Percentiles rank a stretch among this genome's conserved stretches.
These are phyloP conservation scores for Hymenopus coronatus DNA, from an alignment of 2,888 invertebrate genomes.

Conservation along the genomic window DNA sequence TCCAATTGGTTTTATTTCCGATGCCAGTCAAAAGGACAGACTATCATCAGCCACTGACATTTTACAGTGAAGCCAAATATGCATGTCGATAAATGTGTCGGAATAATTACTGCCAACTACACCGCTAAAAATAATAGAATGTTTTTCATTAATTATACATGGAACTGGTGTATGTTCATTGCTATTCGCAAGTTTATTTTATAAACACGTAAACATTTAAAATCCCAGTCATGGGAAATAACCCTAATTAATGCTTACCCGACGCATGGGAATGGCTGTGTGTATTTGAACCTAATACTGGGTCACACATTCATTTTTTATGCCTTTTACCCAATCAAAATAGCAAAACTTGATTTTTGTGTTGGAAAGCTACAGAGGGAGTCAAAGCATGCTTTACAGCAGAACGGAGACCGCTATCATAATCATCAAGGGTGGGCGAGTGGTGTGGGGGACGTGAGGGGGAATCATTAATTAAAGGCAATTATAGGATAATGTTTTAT, in stretches of 20 bases:
- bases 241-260: neutral
- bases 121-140: neutral
- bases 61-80: too few relatives aligned
- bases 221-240: neutral
- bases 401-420: neutral
- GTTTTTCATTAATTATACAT: neutral
- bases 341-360: neutral
- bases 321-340: neutral
- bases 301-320: neutral
- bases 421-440: too few relatives aligned
- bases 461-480: too few relatives aligned
- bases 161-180: neutral
- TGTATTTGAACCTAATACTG: neutral
- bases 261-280: neutral
- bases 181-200: neutral
- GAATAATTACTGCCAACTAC: neutral
- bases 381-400: neutral
- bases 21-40: too few relatives aligned
- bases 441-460: too few relatives aligned
- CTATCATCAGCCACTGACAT: too few relatives aligned
- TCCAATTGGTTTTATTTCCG: too few relatives aligned
- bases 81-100: neutral
- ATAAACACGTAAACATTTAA: neutral
- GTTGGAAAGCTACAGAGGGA: neutral
- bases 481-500: too few relatives aligned